Percentiles rank a stretch among this genome's conserved stretches.
These are phyloP conservation scores for Hesperophylax magnus DNA, from an alignment of 1,140 invertebrate genomes.

Conservation along the genomic window DNA sequence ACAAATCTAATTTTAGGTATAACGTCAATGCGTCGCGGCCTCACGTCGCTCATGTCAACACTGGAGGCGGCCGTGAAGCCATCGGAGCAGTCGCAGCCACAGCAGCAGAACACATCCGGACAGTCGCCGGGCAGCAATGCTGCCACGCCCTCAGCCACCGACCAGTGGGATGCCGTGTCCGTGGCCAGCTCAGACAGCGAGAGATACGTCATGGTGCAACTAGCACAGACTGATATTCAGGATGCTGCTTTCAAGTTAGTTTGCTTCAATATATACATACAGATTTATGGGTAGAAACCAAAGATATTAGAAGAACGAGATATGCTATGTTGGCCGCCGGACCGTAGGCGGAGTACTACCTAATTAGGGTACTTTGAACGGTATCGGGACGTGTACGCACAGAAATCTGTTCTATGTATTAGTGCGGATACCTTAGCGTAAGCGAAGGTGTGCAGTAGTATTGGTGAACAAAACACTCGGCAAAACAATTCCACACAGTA, in stretches of 20 bases:
- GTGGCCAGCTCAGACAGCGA: slow-evolving; percentile 88
- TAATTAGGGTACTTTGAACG: no score
- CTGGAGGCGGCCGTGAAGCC: slow-evolving; percentile 83
- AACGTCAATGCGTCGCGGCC: slow-evolving; percentile 84
- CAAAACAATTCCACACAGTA: no score
- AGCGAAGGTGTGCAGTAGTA: no score
- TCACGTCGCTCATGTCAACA: slow-evolving; percentile 84
- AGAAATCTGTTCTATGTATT: no score
- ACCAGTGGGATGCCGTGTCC: slow-evolving; percentile 71
- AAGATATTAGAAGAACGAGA: no score
- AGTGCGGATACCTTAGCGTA: no score
- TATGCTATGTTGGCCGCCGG: no score
- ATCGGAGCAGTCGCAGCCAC: slow-evolving; percentile 69
- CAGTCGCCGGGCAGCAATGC: slow-evolving; percentile 62
- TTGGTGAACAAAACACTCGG: no score
- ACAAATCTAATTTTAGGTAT: slow-evolving; percentile 73
- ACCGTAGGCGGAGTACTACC: no score
- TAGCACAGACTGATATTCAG: slow-evolving; percentile 75
- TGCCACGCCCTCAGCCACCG: slow-evolving; percentile 26
- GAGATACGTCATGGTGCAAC: slow-evolving; percentile 79
- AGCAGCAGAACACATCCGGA: slow-evolving; percentile 64
- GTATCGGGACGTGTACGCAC: no score
- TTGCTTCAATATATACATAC: no score
- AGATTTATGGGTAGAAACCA: no score
- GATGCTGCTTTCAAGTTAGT: slow-evolving; percentile 74